Conservation (phyloP, 2,113 vertebrate genomes). For the Orycteropus afer region DNA sequence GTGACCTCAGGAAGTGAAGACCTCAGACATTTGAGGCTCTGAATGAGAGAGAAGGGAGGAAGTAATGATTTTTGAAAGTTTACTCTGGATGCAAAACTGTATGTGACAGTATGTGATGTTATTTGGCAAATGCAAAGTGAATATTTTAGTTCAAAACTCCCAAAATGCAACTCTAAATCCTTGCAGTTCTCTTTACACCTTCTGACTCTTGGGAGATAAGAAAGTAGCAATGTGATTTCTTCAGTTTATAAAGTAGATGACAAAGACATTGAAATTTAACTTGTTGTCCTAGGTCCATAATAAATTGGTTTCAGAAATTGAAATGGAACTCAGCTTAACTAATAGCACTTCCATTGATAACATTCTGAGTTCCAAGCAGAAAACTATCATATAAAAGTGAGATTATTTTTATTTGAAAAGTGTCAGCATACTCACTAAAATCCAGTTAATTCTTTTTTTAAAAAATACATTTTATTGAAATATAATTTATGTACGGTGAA, state of each 20-base stretch:
- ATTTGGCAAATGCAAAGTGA: not conserved
- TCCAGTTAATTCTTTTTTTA: too few species aligned
- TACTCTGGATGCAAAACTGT: not conserved
- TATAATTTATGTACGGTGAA: too few species aligned
- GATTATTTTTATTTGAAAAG: slow-evolving; percentile 19
- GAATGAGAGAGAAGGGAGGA: not conserved
- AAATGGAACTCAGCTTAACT: not conserved
- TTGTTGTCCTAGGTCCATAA: not conserved
- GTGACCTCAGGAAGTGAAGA: slow-evolving; percentile 49
- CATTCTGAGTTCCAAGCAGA: slow-evolving; percentile 2
- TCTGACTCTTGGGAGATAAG: not conserved
- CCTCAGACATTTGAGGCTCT: slow-evolving; percentile 51
- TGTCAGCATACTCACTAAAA: not conserved
- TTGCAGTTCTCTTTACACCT: not conserved
- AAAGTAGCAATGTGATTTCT: slow-evolving; percentile 16
- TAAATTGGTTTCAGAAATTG: not conserved
- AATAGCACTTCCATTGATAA: not conserved
- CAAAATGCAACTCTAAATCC: not conserved
- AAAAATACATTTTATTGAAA: too few species aligned
- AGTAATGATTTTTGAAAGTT: not conserved
- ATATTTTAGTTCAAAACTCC: slow-evolving; percentile 17
- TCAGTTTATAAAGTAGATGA: not conserved
- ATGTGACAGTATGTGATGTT: not conserved
- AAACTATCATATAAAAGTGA: not conserved
- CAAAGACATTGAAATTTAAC: not conserved